phyloP scores from a whole-genome alignment of 2,797 vertebrate species.

The Labeo calbasu region DNA sequence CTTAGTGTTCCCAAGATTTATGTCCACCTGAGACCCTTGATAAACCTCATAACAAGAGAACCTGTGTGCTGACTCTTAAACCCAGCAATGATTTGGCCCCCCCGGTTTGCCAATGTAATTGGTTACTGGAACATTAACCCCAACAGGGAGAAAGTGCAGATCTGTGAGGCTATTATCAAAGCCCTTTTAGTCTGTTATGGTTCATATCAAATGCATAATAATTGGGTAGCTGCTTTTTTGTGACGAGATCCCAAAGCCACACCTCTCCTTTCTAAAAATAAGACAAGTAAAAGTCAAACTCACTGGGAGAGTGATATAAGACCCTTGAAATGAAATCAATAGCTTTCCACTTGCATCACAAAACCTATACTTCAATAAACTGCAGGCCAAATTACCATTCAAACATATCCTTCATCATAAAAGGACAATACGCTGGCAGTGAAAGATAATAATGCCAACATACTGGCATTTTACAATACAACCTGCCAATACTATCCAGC shows the following conservation, averaged over 20 bases:
- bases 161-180: slow-evolving; percentile 6
- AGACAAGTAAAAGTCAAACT: slow-evolving; percentile 26
- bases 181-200: slow-evolving; percentile 7
- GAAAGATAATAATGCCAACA: slow-evolving; percentile 38
- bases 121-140: slow-evolving; percentile 24
- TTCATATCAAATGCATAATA: slow-evolving; percentile 29
- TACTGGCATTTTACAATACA: slow-evolving; percentile 21
- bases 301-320: slow-evolving; percentile 30
- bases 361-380: slow-evolving; percentile 39
- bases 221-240: slow-evolving; percentile 9
- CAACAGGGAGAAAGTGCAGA: neutral
- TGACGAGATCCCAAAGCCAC: neutral
- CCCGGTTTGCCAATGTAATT: neutral
- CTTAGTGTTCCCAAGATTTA: slow-evolving; percentile 1
- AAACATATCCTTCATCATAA: slow-evolving; percentile 49
- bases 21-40: neutral
- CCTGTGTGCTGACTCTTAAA: neutral
- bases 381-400: slow-evolving; percentile 41
- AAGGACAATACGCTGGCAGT: slow-evolving; percentile 39
- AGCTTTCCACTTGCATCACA: slow-evolving; percentile 33
- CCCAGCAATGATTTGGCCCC: neutral
- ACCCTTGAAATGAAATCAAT: slow-evolving; percentile 48
- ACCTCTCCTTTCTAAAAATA: slow-evolving; percentile 13
- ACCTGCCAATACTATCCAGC: slow-evolving; percentile 18
- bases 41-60: slow-evolving; percentile 10